Percentiles rank a stretch among this genome's conserved stretches.
Conservation (phyloP, 2,113 vertebrate species). For the Neodon shergylaensis region DNA sequence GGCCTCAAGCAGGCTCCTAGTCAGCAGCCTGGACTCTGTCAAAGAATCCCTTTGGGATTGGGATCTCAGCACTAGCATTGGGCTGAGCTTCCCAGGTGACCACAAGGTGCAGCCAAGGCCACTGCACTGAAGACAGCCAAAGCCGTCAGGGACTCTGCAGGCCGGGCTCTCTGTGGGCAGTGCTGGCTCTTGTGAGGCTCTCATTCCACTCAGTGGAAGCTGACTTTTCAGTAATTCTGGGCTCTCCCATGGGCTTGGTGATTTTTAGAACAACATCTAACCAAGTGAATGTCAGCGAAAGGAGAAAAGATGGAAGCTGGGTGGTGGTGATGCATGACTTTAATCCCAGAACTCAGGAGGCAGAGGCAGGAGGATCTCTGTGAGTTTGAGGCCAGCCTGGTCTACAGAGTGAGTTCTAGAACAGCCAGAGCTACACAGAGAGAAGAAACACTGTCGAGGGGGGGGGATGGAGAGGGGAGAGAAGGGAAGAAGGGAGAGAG, state of each 20-base stretch:
- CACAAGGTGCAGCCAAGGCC: neutral
- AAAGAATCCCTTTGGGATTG: neutral
- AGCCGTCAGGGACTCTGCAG: neutral
- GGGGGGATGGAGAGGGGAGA: no score
- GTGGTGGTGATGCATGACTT: neutral
- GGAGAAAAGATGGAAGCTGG: neutral
- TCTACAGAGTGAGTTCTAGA: neutral
- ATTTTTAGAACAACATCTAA: conserved; percentile 57
- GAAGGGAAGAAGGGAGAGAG: neutral
- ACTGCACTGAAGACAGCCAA: neutral
- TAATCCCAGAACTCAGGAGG: neutral
- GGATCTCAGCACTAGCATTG: neutral
- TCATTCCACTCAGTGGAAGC: neutral
- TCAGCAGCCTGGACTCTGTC: neutral
- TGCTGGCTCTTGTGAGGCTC: neutral
- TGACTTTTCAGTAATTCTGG: neutral
- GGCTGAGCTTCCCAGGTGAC: neutral
- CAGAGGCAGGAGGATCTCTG: neutral
- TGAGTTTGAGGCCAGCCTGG: neutral
- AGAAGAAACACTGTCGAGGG: neutral
- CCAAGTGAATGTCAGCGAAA: conserved; percentile 51
- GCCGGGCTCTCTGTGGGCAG: neutral
- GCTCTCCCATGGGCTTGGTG: conserved; percentile 11
- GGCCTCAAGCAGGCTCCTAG: neutral
- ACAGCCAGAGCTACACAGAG: neutral